A percentile compares a stretch with the other conserved stretches of the same genome.
Conservation (phyloP, 2,888 invertebrate genomes). For the Resseliella maxima region DNA sequence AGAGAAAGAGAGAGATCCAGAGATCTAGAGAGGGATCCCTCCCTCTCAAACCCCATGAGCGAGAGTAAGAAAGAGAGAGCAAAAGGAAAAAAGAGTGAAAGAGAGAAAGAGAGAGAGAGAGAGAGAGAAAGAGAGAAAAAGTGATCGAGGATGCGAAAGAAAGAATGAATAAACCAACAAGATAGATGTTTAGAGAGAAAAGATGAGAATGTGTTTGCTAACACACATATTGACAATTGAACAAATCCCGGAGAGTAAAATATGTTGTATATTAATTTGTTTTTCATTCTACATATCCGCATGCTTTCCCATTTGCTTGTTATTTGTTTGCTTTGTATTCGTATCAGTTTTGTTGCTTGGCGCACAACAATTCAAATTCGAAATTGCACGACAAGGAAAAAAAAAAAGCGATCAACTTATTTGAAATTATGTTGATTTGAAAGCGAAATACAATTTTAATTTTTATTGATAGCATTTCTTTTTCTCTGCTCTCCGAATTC, state of each 20-base stretch:
- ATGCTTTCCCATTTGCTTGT: not conserved
- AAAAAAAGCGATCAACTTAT: not conserved
- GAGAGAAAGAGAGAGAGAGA: no score
- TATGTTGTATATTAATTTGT: conserved; percentile 28
- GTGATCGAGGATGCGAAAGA: no score
- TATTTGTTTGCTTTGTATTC: not conserved
- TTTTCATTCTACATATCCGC: not conserved
- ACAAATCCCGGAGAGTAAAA: not conserved
- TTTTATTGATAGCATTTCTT: conserved; percentile 41
- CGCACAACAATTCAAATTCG: not conserved
- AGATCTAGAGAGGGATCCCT: no score
- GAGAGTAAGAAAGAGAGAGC: no score
- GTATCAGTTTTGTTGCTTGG: conserved; percentile 6
- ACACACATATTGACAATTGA: not conserved
- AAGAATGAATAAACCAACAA: no score
- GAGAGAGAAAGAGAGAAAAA: no score
- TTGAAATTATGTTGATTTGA: conserved; percentile 36
- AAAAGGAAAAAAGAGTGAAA: not conserved
- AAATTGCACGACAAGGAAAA: not conserved
- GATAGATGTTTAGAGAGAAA: no score
- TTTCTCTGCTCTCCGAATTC: no score
- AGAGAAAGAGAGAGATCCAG: no score
- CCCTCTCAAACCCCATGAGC: no score
- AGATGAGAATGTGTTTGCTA: no score
- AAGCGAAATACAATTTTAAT: conserved; percentile 43